phyloP scores from a whole-genome alignment of 2,888 invertebrate species.

The Drosophila yooni region DNA sequence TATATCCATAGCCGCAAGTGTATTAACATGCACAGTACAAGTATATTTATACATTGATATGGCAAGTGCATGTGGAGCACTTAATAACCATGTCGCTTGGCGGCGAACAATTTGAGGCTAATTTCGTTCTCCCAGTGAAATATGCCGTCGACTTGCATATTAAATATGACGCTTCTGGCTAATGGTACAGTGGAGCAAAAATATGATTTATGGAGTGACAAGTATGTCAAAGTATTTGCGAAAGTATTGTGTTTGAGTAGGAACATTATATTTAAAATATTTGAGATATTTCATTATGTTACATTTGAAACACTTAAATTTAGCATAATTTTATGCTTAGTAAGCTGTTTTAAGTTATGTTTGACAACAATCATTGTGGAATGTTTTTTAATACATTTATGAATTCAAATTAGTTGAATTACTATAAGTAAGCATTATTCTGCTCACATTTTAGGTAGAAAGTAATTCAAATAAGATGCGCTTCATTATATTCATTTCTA shows the following conservation, averaged over 20 bases:
- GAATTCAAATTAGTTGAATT: background rate
- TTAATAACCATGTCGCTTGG: constrained; percentile 68
- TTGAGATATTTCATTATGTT: too few species aligned
- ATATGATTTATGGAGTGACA: background rate
- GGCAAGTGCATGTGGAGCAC: constrained; percentile 52
- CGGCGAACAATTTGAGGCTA: constrained; percentile 73
- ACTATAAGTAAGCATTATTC: background rate
- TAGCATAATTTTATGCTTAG: background rate
- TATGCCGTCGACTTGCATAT: constrained; percentile 71
- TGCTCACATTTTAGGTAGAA: background rate
- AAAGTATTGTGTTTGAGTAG: background rate
- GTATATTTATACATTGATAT: constrained; percentile 12
- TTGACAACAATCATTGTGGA: background rate
- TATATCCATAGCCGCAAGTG: constrained; percentile 25
- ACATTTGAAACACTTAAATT: background rate
- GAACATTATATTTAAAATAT: background rate
- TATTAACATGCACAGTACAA: constrained; percentile 22
- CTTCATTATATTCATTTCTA: background rate
- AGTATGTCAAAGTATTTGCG: background rate
- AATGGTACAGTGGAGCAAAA: constrained; percentile 28
- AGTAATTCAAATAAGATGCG: background rate
- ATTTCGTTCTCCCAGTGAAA: constrained; percentile 73
- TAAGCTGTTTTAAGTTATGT: background rate
- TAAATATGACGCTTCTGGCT: constrained; percentile 49
- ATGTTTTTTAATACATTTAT: background rate